Conservation (phyloP, 2,888 invertebrate genomes). For the Peribatodes rhomboidaria region DNA sequence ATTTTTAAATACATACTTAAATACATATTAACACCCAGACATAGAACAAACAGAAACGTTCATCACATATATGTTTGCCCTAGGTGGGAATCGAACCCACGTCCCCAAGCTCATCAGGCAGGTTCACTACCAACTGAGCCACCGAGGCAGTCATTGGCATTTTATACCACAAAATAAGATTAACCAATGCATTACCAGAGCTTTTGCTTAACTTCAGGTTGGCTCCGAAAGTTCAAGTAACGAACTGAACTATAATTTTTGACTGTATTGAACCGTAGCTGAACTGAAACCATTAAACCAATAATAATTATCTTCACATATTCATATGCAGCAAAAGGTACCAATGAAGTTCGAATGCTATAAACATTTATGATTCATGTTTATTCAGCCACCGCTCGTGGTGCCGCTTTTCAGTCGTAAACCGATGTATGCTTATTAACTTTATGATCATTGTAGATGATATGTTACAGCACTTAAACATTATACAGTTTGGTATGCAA, state of each 20-base stretch:
- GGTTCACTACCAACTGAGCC: no score
- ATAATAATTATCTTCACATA: slow-evolving; percentile 26
- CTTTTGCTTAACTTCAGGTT: background rate
- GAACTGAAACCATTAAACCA: slow-evolving; percentile 19
- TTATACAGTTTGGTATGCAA: slow-evolving; percentile 29
- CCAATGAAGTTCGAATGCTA: slow-evolving; percentile 54
- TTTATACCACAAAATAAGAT: no score
- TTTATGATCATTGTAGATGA: slow-evolving; percentile 53
- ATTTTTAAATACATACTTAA: no score
- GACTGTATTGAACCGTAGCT: background rate
- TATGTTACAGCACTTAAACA: slow-evolving; percentile 34
- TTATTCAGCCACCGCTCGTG: slow-evolving; percentile 63
- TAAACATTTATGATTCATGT: slow-evolving; percentile 71
- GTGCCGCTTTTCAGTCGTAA: slow-evolving; percentile 59
- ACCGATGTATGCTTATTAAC: slow-evolving; percentile 51
- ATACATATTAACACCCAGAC: no score
- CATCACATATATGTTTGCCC: no score
- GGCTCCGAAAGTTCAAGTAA: background rate
- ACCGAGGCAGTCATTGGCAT: no score
- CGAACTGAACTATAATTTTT: no score
- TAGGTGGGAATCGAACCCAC: no score
- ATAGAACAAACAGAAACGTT: no score
- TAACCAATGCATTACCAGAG: no score
- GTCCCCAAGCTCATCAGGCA: no score
- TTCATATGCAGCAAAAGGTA: slow-evolving; percentile 25